Evolutionary conservation across 2,888 invertebrate genomes (phyloP).

Genomic region (Acronicta psi): DNA sequence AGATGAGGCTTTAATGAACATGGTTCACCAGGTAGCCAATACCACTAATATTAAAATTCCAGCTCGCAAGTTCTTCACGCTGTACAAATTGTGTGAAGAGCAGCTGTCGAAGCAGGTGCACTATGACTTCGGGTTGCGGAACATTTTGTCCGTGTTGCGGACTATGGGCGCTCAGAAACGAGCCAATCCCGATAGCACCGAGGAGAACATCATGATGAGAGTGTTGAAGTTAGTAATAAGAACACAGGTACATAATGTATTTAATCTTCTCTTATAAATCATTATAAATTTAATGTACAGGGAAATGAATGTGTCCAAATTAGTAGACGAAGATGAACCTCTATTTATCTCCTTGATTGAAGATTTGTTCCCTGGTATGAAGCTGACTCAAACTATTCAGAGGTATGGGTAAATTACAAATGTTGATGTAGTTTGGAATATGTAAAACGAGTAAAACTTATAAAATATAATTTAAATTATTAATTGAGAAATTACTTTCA

Average conservation of each 20-base stretch:
- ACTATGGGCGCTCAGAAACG: slow-evolving; percentile 95
- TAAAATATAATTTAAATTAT: not conserved
- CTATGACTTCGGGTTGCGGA: slow-evolving; percentile 95
- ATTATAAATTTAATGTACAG: slow-evolving; percentile 71
- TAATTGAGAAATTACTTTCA: slow-evolving; percentile 60
- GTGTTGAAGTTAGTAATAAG: slow-evolving; percentile 89
- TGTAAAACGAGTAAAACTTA: too few relatives aligned
- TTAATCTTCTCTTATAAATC: not conserved
- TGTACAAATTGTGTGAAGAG: slow-evolving; percentile 96
- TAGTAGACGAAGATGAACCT: slow-evolving; percentile 97
- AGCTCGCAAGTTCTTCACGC: slow-evolving; percentile 94
- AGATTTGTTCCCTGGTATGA: slow-evolving; percentile 96
- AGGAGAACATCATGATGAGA: slow-evolving; percentile 97
- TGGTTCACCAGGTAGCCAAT: too few relatives aligned
- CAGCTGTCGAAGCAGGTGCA: slow-evolving; percentile 97
- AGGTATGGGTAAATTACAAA: slow-evolving; percentile 60
- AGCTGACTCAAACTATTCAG: slow-evolving; percentile 91
- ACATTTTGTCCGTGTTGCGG: slow-evolving; percentile 94
- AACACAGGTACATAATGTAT: not conserved
- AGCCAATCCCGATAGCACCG: slow-evolving; percentile 94
- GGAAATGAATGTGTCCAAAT: slow-evolving; percentile 98
- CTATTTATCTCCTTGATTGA: slow-evolving; percentile 95
- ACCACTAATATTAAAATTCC: slow-evolving; percentile 36
- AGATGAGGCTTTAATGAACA: too few relatives aligned
- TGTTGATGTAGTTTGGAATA: not conserved